Conservation (phyloP, 2,888 invertebrate genomes). For the Rhogogaster chlorosoma region DNA sequence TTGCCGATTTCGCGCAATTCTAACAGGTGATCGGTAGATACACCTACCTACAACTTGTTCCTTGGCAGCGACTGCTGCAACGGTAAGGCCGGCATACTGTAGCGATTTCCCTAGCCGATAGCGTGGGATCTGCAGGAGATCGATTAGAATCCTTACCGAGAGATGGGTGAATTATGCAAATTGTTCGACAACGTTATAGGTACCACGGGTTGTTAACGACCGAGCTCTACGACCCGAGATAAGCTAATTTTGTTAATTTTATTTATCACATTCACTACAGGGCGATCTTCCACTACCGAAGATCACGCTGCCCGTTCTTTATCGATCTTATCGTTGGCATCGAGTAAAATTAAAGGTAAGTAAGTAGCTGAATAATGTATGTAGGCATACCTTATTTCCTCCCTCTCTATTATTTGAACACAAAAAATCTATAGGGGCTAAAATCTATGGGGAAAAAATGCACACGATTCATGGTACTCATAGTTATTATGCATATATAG, state of each 20-base stretch:
- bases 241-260: conserved; percentile 46
- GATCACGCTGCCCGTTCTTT: conserved; percentile 15
- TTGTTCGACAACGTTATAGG: not conserved
- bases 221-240: conserved; percentile 12
- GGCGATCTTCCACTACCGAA: not conserved
- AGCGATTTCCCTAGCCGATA: conserved; percentile 42
- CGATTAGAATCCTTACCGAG: conserved; percentile 29
- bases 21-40: conserved; percentile 15
- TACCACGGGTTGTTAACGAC: conserved; percentile 33
- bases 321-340: not conserved
- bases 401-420: not conserved
- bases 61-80: not conserved
- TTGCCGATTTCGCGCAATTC: not conserved
- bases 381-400: not conserved
- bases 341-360: conserved; percentile 18
- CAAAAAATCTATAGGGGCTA: not conserved
- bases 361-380: conserved; percentile 16
- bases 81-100: not conserved
- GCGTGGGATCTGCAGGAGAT: conserved; percentile 45
- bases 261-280: conserved; percentile 25
- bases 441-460: no score
- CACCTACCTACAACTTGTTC: not conserved
- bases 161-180: conserved; percentile 48
- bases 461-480: not conserved
- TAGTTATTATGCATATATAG: not conserved